These are phyloP conservation scores for Alsophila aescularia DNA, from an alignment of 2,888 invertebrate species.

Conservation along the genomic window DNA sequence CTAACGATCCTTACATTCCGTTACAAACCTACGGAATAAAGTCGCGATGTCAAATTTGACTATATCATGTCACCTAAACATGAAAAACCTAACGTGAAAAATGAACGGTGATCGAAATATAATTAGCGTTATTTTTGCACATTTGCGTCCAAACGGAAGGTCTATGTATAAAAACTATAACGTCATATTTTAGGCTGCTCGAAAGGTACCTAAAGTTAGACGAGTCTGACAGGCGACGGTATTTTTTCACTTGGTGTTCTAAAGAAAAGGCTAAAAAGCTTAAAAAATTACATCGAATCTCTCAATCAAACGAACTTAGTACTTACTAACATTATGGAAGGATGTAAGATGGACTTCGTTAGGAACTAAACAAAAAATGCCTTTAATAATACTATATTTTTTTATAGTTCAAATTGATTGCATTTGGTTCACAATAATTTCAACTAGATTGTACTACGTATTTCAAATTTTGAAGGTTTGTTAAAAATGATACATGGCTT, in stretches of 20 bases:
- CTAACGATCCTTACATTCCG: no score
- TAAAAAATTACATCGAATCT: constrained; percentile 37
- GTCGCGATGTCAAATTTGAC: no score
- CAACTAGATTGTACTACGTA: no score
- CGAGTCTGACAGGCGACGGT: constrained; percentile 31
- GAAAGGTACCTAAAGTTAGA: constrained; percentile 22
- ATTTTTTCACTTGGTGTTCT: constrained; percentile 35
- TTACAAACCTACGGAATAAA: no score
- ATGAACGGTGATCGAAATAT: no score
- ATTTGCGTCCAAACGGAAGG: no score
- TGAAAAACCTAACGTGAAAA: no score
- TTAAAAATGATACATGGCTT: constrained; percentile 23
- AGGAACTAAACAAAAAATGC: constrained; percentile 49
- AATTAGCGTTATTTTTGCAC: no score
- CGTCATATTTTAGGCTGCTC: neutral
- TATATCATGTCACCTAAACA: no score
- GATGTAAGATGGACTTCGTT: constrained; percentile 57
- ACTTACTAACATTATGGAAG: constrained; percentile 47
- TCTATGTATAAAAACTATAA: constrained; percentile 2
- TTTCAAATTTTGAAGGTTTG: neutral
- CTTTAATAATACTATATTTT: constrained; percentile 42
- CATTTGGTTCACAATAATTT: constrained; percentile 30
- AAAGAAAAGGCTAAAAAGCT: constrained; percentile 42
- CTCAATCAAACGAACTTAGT: constrained; percentile 25
- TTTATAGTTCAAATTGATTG: constrained; percentile 39